A percentile compares a stretch with the other conserved stretches of the same genome.
Conservation (phyloP, 2,888 invertebrate species). For the Autographa pulchrina region DNA sequence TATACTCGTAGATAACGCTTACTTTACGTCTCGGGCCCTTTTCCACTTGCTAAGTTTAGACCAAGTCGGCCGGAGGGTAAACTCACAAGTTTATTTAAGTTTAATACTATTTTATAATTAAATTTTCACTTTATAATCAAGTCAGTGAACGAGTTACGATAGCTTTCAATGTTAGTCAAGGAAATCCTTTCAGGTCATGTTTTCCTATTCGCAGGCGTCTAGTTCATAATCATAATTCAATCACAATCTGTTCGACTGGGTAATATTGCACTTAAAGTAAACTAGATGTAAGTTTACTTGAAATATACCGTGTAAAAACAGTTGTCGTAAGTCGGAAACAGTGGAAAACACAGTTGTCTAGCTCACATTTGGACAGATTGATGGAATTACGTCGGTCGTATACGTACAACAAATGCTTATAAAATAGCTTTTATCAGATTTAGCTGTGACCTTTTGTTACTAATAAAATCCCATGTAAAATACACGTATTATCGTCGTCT, state of each 20-base stretch:
- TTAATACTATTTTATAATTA: slow-evolving; percentile 85
- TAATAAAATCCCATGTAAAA: slow-evolving; percentile 66
- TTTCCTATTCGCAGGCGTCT: slow-evolving; percentile 18
- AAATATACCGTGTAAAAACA: slow-evolving; percentile 11
- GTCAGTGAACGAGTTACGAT: slow-evolving; percentile 71
- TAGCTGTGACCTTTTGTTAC: slow-evolving; percentile 69
- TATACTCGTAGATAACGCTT: slow-evolving; percentile 88
- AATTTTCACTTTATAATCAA: slow-evolving; percentile 83
- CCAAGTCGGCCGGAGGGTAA: slow-evolving; percentile 75
- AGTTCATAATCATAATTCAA: not conserved
- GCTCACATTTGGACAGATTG: slow-evolving; percentile 77
- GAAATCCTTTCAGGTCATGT: slow-evolving; percentile 63
- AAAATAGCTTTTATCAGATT: slow-evolving; percentile 81
- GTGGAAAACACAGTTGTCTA: slow-evolving; percentile 72
- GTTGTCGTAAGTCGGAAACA: slow-evolving; percentile 59
- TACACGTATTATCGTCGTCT: slow-evolving; percentile 37
- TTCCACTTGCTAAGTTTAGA: slow-evolving; percentile 85
- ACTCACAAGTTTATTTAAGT: slow-evolving; percentile 83
- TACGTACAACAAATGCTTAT: slow-evolving; percentile 78
- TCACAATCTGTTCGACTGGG: not conserved
- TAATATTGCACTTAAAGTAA: not conserved
- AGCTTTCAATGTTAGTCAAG: slow-evolving; percentile 67
- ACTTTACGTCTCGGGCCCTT: slow-evolving; percentile 86
- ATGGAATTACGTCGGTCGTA: slow-evolving; percentile 76
- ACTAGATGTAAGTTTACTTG: not conserved